Conservation (phyloP, 2,113 vertebrate genomes). For the Proteles cristata region DNA sequence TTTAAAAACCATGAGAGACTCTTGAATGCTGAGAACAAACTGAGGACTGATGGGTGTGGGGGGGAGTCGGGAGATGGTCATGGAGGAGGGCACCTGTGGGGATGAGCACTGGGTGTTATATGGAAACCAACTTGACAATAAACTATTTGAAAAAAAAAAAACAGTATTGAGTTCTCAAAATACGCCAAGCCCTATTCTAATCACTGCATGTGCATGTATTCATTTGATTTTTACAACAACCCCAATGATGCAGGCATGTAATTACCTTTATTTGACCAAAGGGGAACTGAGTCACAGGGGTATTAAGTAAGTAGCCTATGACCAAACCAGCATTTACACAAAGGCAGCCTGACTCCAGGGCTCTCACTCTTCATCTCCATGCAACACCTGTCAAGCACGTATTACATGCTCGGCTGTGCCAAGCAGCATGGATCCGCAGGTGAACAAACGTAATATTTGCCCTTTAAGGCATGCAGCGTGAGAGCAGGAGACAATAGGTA, state of each 20-base stretch:
- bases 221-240: not conserved
- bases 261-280: not conserved
- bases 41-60: no score
- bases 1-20: not conserved
- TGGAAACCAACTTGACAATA: no score
- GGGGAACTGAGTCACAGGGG: not conserved
- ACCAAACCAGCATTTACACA: not conserved
- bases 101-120: no score
- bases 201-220: not conserved
- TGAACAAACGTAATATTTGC: not conserved
- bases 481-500: not conserved
- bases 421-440: not conserved
- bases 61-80: no score
- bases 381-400: not conserved
- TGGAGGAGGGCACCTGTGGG: no score
- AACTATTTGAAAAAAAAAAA: no score
- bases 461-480: not conserved
- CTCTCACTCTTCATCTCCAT: not conserved
- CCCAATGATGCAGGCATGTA: not conserved
- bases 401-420: not conserved
- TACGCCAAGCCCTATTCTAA: not conserved
- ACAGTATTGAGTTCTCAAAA: not conserved
- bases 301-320: not conserved
- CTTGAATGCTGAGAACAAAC: no score
- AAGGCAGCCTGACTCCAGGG: not conserved